These are phyloP conservation scores for Leucoraja ocellata DNA, from an alignment of 2,797 vertebrate genomes.

Conservation along the genomic window DNA sequence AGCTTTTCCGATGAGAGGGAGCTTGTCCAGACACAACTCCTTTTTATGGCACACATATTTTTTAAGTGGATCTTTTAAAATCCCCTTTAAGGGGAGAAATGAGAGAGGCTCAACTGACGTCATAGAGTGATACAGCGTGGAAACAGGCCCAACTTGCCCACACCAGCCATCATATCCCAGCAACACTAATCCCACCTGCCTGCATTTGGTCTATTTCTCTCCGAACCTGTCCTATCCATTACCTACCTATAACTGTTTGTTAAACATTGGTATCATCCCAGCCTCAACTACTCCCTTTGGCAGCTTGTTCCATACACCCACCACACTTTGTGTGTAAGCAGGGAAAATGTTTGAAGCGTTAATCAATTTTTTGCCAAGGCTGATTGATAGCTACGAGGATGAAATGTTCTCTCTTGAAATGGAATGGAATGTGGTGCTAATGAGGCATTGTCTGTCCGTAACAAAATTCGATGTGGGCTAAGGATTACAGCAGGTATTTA, in stretches of 20 bases:
- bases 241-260: no score
- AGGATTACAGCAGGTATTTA: neutral
- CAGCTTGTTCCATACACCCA: no score
- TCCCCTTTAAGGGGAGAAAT: neutral
- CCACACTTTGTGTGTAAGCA: no score
- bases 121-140: no score
- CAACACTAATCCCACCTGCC: no score
- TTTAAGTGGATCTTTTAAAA: neutral
- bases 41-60: neutral
- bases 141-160: no score
- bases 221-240: no score
- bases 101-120: neutral
- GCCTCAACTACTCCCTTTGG: no score
- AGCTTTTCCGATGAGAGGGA: neutral
- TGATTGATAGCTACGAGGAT: neutral
- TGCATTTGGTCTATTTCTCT: no score
- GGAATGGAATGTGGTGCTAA: conserved; percentile 13
- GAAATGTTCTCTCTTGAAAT: neutral
- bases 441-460: conserved; percentile 7
- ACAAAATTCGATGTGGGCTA: neutral
- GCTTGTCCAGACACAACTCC: neutral
- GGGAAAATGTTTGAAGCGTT: neutral
- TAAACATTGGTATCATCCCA: no score
- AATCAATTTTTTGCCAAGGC: conserved; percentile 3
- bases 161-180: no score